Percentiles rank a stretch among this genome's conserved stretches.
Conservation (phyloP, 92 coral and sea anemone species). For the Bergia puertoricense region DNA sequence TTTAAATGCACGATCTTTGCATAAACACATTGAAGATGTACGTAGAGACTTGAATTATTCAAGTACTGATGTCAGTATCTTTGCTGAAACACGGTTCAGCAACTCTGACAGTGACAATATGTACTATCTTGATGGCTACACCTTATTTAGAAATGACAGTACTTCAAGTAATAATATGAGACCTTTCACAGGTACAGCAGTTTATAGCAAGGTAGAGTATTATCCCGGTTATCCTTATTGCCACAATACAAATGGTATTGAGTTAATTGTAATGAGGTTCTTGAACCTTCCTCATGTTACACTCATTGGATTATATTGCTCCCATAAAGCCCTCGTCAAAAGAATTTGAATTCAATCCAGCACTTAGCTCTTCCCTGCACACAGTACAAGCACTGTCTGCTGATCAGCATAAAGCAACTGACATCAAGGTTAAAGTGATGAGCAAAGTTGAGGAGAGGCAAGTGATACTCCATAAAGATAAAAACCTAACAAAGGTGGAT, state of each 20-base stretch:
- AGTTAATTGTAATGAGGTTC: no score
- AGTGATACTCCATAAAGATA: conserved; percentile 8
- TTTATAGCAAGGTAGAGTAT: no score
- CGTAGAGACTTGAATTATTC: not conserved
- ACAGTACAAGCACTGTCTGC: conserved; percentile 22
- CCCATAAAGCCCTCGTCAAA: not conserved
- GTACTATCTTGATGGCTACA: no score
- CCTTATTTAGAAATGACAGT: no score
- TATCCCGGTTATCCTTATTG: no score
- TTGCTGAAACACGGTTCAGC: not conserved
- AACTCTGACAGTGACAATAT: no score
- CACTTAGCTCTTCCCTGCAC: conserved; percentile 16
- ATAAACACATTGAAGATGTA: not conserved
- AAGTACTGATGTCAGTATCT: not conserved
- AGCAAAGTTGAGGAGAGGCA: conserved; percentile 32
- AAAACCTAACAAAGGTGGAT: conserved; percentile 22
- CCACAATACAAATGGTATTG: no score
- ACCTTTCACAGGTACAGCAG: no score
- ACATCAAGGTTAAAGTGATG: conserved; percentile 20
- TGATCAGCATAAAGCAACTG: conserved; percentile 16
- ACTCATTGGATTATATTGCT: no score
- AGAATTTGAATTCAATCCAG: conserved; percentile 11
- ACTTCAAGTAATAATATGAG: no score
- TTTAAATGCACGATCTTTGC: not conserved
- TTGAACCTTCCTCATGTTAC: no score